phyloP scores from a whole-genome alignment of 2,797 vertebrate species.

The Gymnocypris eckloni region DNA sequence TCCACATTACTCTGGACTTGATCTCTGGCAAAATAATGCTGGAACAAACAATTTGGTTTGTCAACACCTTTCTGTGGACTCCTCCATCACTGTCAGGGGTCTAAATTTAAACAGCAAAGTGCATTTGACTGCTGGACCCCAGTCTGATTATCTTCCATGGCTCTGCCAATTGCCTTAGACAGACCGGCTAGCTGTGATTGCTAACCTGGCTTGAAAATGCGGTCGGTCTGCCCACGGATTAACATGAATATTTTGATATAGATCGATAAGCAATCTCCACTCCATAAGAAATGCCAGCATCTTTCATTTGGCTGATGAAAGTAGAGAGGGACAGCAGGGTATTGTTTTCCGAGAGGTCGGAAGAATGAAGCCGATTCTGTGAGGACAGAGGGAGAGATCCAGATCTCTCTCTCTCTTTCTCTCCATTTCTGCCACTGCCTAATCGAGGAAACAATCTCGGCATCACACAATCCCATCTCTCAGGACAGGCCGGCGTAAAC shows the following conservation, averaged over 20 bases:
- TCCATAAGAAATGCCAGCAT: conserved; percentile 99
- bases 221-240: conserved; percentile 90
- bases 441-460: conserved; percentile 92
- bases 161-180: conserved; percentile 99
- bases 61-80: conserved; percentile 99
- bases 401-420: conserved; percentile 65
- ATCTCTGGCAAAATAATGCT: conserved; percentile 99
- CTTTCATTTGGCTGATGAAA: conserved; percentile 99
- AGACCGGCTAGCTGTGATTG: conserved; percentile 98
- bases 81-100: conserved; percentile 99
- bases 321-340: conserved; percentile 90
- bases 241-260: conserved; percentile 99
- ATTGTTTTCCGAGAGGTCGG: conserved; percentile 90
- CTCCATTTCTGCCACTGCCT: conserved; percentile 74
- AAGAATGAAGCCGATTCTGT: conserved; percentile 85
- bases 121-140: conserved; percentile 99
- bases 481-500: conserved; percentile 84
- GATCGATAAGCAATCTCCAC: conserved; percentile 99
- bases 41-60: conserved; percentile 99
- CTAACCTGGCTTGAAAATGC: conserved; percentile 99
- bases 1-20: conserved; percentile 99
- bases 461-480: conserved; percentile 92
- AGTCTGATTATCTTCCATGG: conserved; percentile 99
- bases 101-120: conserved; percentile 99
- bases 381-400: conserved; percentile 73